Base-by-base conservation (phyloP, 2,888 invertebrate genomes). In the Phyto melanocephala region DNA sequence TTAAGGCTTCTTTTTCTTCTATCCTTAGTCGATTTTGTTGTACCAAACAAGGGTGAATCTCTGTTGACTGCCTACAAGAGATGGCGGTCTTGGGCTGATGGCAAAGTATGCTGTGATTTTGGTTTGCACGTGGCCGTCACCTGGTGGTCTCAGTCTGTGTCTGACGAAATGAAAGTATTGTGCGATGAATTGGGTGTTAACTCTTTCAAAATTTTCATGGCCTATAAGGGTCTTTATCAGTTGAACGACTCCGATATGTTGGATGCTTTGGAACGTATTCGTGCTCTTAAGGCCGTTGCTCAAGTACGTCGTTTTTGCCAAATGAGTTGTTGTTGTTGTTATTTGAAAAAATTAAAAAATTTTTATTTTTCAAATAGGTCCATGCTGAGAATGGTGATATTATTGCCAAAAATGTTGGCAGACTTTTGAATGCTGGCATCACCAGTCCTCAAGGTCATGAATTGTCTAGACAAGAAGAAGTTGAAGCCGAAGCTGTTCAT, bases 181-280 rank as follows among this genome's bases (percentile, higher is more conserved):
- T 94, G 94, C 84, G 95, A 96, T 84, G 95, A 97, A 88, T 93
- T 94, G 86, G 99, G 99, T 10, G 93, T 99, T 60, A 99, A 98
- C 92, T 98, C 99, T 0, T 99, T 99, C 92, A 99, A 99, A 93
- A 95, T 98, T 94, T 99, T 98, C 92, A 98, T 99, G 97, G 98
- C 99, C 0, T 99, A 99, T 91, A 96, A 95, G 87, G 97, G 95
- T 85, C 91, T 95, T 3, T 97, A 96, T 92, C 98, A 98, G 96
- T 92, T 99, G 75, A 93, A 95, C 79, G 99, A 99, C 90, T 93
- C 95, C n/a, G 96, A 98, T 85, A 92, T 99, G 79, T 96, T 97
- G 88, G 94, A 95, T 86, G 94, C 95, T 2, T 96, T 99, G 88
- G 96, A 96, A 86, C 92, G 94, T 13, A 97, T 98, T 90, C 94